Conservation (phyloP, 2,113 vertebrate species). For the Rissa tridactyla region DNA sequence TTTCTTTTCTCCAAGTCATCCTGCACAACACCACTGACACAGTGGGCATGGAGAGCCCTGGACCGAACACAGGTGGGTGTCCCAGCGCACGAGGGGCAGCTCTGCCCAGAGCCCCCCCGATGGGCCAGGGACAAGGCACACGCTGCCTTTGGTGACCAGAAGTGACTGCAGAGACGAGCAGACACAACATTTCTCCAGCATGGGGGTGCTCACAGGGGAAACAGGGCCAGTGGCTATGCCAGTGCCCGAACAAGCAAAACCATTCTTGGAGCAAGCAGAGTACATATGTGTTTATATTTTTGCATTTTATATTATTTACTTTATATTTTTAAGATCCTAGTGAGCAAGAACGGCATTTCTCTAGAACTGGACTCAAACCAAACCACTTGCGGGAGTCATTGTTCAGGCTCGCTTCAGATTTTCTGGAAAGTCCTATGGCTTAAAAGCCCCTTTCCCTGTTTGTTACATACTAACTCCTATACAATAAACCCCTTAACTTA, state of each 20-base stretch:
- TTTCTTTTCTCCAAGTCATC: no score
- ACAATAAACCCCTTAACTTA: conserved; percentile 1
- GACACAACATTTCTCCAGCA: not conserved
- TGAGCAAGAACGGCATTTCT: not conserved
- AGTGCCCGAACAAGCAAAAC: not conserved
- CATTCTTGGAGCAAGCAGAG: not conserved
- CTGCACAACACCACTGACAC: not conserved
- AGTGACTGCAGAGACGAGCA: not conserved
- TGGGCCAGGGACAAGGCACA: rapidly evolving
- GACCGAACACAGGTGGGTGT: rapidly evolving
- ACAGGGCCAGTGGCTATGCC: not conserved
- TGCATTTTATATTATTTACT: not conserved
- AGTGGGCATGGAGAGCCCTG: not conserved
- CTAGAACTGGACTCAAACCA: not conserved
- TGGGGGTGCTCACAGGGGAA: not conserved
- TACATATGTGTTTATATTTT: rapidly evolving
- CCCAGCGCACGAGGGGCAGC: rapidly evolving
- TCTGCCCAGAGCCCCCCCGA: not conserved
- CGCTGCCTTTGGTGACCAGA: not conserved
- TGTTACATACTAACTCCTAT: not conserved
- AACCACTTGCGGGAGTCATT: not conserved
- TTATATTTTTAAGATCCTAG: not conserved
- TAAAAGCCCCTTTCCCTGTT: not conserved
- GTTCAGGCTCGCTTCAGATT: not conserved
- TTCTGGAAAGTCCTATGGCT: not conserved